Percentiles rank a stretch among this genome's conserved stretches.
Evolutionary conservation across 2,888 invertebrate genomes (phyloP).

Genomic region (Phorcus lineatus): DNA sequence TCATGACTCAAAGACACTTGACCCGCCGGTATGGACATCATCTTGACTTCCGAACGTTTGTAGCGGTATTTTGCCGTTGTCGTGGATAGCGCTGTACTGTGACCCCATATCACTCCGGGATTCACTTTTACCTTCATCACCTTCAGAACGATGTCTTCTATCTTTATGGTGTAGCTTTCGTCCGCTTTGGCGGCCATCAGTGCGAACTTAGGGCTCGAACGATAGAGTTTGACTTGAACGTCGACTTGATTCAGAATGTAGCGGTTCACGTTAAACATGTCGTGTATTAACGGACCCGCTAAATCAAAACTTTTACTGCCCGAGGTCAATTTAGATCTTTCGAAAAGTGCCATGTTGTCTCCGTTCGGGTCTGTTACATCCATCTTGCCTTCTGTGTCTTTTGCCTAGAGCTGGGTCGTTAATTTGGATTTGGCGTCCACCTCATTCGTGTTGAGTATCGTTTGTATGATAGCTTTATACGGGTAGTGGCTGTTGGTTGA

Average conservation of each 20-base stretch:
- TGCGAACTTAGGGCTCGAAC: conserved; percentile 15
- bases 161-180: neutral
- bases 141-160: neutral
- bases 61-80: neutral
- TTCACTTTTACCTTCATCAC: conserved; percentile 17
- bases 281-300: conserved; percentile 25
- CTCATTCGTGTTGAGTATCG: too few relatives aligned
- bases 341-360: neutral
- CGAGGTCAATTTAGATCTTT: conserved; percentile 10
- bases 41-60: neutral
- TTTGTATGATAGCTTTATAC: too few relatives aligned
- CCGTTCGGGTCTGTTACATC: too few relatives aligned
- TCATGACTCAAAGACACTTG: neutral
- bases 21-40: neutral
- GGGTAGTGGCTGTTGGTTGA: too few relatives aligned
- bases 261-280: conserved; percentile 27
- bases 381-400: too few relatives aligned
- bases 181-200: neutral
- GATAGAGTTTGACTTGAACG: conserved; percentile 22
- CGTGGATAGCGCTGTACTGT: neutral
- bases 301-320: conserved; percentile 24
- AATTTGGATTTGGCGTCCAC: too few relatives aligned
- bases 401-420: too few relatives aligned
- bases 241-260: conserved; percentile 31
- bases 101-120: conserved; percentile 38